A percentile compares a stretch with the other conserved stretches of the same genome.
phyloP scores from a whole-genome alignment of 2,113 vertebrate species.

The Lates calcarifer region DNA sequence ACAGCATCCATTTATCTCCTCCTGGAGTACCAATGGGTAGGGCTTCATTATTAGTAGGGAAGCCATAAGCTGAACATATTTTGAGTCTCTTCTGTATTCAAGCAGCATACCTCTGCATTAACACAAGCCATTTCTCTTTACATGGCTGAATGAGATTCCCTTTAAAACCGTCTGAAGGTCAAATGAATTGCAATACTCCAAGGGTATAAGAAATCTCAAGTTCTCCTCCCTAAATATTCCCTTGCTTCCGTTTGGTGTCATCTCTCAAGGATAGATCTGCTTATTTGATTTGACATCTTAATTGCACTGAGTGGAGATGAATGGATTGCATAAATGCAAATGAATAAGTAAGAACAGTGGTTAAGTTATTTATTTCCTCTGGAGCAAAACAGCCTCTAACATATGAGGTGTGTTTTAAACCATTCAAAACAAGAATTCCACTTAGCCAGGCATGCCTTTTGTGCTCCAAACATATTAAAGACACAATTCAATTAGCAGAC shows the following conservation, averaged over 20 bases:
- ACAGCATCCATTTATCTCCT: constrained; percentile 79
- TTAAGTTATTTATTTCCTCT: constrained; percentile 71
- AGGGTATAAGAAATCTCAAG: constrained; percentile 46
- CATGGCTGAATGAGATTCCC: constrained; percentile 77
- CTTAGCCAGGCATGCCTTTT: constrained; percentile 15
- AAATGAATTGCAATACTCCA: constrained; percentile 69
- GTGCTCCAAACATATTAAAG: constrained; percentile 49
- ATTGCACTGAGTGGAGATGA: constrained; percentile 68
- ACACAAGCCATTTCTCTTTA: constrained; percentile 80
- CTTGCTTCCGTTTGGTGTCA: constrained; percentile 42
- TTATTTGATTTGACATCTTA: constrained; percentile 73
- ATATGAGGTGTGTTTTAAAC: constrained; percentile 39
- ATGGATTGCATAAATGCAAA: constrained; percentile 69
- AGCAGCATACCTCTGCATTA: constrained; percentile 70
- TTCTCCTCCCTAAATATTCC: constrained; percentile 61
- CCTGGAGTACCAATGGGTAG: constrained; percentile 60
- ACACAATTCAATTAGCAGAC: constrained; percentile 60
- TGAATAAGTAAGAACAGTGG: constrained; percentile 68
- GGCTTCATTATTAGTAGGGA: constrained; percentile 72
- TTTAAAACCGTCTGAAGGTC: constrained; percentile 75
- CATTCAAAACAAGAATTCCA: constrained; percentile 34
- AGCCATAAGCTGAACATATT: constrained; percentile 67
- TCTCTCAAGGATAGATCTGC: constrained; percentile 50
- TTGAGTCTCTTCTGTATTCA: constrained; percentile 72
- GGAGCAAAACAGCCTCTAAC: constrained; percentile 38